Evolutionary conservation across 2,797 vertebrate species (phyloP), one percentile per base, ranked within the genome.

Genomic region (Labeo calbasu): DNA sequence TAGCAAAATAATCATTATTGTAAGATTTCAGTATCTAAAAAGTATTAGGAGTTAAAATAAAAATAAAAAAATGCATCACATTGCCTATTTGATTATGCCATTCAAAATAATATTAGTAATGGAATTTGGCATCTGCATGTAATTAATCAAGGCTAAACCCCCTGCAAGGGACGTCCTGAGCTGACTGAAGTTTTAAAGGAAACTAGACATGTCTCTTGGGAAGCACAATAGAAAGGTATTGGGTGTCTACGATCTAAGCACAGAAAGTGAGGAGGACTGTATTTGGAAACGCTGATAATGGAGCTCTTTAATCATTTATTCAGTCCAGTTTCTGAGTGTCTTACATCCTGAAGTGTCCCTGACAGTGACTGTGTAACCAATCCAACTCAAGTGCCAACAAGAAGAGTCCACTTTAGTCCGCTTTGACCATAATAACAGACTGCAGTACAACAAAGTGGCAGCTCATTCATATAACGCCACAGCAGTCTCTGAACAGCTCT

Each of bases 241-340:
- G 71, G 40, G 78, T 88, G 79, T 79, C 85, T 61, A 59, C 21
- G 8, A 69, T 50, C 81, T 69, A 82, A 78, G 65, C 65, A 61
- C 55, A 82, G 59, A 57, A 2, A 75, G 51, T 75, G 83, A 83
- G 46, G 51, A 77, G 80, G 82, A 80, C 61, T 84, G 76, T 66
- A 82, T 77, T 79, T 82, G 82, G 84, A 86, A 32, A 36, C 28
- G 61, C 70, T 69, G 77, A 86, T 87, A 88, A 90, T 77, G 69
- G 75, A 55, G 70, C 36, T 69, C 82, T 88, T 86, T 63, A 73
- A 78, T 83, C 77, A 82, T 32, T 32, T 19, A 15, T 55, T 70
- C 72, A 77, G 82, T 89, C 85, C 82, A 65, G 77, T 40, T 53
- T 65, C 85, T 79, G 79, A 85, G 81, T 71, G 23, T 46, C 76